These are phyloP conservation scores for Orthosia gracilis DNA, from an alignment of 2,888 invertebrate species.

Conservation along the genomic window DNA sequence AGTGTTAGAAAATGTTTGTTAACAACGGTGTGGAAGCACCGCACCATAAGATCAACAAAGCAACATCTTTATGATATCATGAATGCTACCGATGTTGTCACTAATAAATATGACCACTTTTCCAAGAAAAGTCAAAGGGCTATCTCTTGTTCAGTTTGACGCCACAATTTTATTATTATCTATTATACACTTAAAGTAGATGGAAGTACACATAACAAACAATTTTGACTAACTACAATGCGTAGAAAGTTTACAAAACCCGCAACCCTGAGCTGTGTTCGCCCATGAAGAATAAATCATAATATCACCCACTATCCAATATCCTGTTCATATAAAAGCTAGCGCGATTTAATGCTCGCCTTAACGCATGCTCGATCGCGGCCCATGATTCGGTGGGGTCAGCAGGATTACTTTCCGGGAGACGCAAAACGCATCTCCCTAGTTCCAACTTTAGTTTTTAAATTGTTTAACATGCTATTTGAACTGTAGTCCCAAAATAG, in stretches of 20 bases:
- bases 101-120: no score
- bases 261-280: slow-evolving; percentile 45
- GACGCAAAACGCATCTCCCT: no score
- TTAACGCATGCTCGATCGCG: neutral
- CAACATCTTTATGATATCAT: neutral
- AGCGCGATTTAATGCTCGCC: neutral
- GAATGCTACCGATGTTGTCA: no score
- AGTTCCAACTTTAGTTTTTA: no score
- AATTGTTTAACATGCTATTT: no score
- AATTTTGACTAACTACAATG: slow-evolving; percentile 42
- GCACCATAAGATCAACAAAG: neutral
- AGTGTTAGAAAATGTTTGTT: no score
- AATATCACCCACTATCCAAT: slow-evolving; percentile 36
- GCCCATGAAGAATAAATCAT: slow-evolving; percentile 39
- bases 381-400: neutral
- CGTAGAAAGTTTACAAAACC: slow-evolving; percentile 34
- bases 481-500: no score
- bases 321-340: neutral
- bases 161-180: no score
- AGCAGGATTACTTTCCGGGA: neutral
- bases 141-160: neutral
- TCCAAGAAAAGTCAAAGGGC: no score
- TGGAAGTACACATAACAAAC: slow-evolving; percentile 17
- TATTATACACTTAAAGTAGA: neutral
- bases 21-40: no score